A percentile compares a stretch with the other conserved stretches of the same genome.
phyloP scores from a whole-genome alignment of 2,888 invertebrate genomes.

The Cephonodes hylas region DNA sequence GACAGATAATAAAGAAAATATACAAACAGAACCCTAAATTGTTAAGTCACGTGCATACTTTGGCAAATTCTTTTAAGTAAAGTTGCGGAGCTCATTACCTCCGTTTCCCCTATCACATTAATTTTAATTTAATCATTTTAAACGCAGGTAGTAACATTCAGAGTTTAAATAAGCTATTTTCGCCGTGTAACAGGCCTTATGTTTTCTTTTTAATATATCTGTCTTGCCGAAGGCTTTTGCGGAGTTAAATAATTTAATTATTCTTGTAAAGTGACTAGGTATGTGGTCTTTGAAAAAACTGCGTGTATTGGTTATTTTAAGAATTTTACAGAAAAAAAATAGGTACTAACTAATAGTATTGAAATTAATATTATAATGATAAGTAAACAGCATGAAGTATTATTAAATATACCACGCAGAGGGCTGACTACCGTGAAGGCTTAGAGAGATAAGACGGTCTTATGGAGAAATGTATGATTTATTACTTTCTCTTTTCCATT shows the following conservation, averaged over 20 bases:
- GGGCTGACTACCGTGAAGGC: no score
- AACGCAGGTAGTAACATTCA: slow-evolving; percentile 41
- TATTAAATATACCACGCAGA: no score
- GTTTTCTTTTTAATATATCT: slow-evolving; percentile 24
- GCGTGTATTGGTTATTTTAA: background rate
- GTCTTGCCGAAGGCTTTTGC: background rate
- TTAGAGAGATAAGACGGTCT: no score
- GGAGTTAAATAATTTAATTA: background rate
- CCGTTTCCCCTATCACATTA: slow-evolving; percentile 36
- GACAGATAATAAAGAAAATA: background rate
- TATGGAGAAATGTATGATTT: background rate
- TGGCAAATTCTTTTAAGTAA: background rate
- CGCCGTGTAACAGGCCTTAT: slow-evolving; percentile 28
- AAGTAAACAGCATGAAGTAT: no score
- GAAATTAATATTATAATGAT: no score
- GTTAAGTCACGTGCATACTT: slow-evolving; percentile 7
- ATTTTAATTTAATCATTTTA: slow-evolving; percentile 43
- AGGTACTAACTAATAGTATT: no score
- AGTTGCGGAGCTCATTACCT: slow-evolving; percentile 26
- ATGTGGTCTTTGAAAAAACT: background rate
- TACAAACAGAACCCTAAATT: slow-evolving; percentile 7
- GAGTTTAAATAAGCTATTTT: slow-evolving; percentile 42
- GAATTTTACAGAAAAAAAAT: no score
- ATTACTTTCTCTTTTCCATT: no score
- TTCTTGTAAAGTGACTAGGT: background rate